phyloP scores from a whole-genome alignment of 1,140 invertebrate species.

The Cyrtorhinus lividipennis region DNA sequence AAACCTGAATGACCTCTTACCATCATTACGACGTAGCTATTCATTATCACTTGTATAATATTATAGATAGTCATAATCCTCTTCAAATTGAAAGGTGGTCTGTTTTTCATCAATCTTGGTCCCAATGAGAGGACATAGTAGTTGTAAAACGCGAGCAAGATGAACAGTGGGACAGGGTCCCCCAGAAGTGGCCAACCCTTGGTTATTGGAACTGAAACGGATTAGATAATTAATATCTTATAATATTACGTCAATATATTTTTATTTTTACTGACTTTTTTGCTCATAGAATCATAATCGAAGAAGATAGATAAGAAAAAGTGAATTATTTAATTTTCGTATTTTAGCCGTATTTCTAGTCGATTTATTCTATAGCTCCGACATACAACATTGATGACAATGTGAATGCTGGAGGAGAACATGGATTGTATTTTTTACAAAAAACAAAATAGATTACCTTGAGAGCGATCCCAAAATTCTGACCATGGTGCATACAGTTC shows the following conservation, averaged over 20 bases:
- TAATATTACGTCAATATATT: no score
- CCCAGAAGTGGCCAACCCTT: conserved; percentile 44
- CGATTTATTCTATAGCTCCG: no score
- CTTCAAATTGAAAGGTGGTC: conserved; percentile 36
- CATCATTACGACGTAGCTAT: conserved; percentile 11
- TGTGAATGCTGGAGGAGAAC: no score
- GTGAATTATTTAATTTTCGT: no score
- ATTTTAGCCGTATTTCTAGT: no score
- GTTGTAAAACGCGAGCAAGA: conserved; percentile 47
- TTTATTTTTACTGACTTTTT: not conserved
- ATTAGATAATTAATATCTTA: not conserved
- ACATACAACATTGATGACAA: no score
- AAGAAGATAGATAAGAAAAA: no score
- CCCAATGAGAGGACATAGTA: conserved; percentile 55
- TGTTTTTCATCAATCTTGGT: conserved; percentile 42
- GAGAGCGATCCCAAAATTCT: no score
- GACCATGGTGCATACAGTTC: no score
- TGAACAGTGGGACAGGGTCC: conserved; percentile 38
- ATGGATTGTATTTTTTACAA: not conserved
- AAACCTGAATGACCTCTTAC: not conserved
- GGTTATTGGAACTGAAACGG: conserved; percentile 41
- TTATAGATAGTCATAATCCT: conserved; percentile 39
- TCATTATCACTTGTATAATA: conserved; percentile 35
- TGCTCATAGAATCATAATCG: no score
- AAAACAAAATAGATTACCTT: not conserved